A percentile compares a stretch with the other conserved stretches of the same genome.
Evolutionary conservation across 2,888 invertebrate genomes (phyloP).

Genomic region (Paralinhomoeus sp.): DNA sequence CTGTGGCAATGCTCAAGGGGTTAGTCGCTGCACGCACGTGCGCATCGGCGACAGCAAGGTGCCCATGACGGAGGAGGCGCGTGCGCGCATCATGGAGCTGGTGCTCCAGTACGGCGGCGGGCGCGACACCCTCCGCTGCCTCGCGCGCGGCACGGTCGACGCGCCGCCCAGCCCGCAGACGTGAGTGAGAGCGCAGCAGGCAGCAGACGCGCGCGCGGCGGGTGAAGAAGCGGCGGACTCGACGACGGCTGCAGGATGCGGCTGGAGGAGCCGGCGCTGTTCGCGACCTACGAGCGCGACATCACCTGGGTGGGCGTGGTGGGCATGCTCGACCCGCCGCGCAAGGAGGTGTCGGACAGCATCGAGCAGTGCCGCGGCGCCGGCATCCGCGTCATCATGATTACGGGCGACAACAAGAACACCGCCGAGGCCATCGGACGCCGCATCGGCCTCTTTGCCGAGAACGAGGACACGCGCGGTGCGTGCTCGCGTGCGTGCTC

Average conservation of each 20-base stretch:
- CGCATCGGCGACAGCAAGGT: constrained; percentile 70
- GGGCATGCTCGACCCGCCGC: constrained; percentile 96
- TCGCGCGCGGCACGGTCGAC: constrained; percentile 75
- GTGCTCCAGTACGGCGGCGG: constrained; percentile 89
- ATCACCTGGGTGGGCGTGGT: constrained; percentile 92
- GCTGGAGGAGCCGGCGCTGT: constrained; percentile 59
- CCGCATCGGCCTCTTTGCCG: constrained; percentile 78
- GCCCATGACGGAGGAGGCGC: constrained; percentile 56
- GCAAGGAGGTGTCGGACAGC: constrained; percentile 80
- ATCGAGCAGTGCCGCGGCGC: constrained; percentile 82
- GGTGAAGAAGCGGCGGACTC: background rate
- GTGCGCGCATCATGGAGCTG: constrained; percentile 71
- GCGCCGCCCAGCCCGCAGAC: background rate
- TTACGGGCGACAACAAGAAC: constrained; percentile 96
- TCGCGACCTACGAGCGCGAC: constrained; percentile 73
- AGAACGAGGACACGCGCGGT: constrained; percentile 80
- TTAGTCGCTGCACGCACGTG: constrained; percentile 83
- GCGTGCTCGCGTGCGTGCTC: no score
- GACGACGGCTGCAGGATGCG: constrained; percentile 55
- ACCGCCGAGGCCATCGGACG: constrained; percentile 98
- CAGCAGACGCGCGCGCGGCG: background rate
- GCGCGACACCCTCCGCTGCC: constrained; percentile 73
- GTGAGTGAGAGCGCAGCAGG: background rate
- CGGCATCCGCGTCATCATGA: constrained; percentile 95
- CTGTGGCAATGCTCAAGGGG: no score